Conservation (phyloP, 2,797 vertebrate species). For the Leptoclinus maculatus region DNA sequence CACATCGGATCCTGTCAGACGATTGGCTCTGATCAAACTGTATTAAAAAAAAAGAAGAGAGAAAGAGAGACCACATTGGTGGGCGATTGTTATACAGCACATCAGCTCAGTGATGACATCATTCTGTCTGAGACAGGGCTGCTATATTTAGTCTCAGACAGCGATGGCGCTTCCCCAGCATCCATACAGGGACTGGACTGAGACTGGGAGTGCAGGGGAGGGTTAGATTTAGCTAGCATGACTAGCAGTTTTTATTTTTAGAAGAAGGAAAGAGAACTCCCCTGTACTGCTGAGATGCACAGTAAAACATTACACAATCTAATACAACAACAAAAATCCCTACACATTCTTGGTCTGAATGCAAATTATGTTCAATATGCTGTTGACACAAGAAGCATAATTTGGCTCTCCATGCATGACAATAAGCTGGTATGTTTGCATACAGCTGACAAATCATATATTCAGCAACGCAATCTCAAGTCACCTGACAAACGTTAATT, state of each 20-base stretch:
- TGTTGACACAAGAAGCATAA: neutral
- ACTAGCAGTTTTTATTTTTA: constrained; percentile 45
- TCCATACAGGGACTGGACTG: constrained; percentile 34
- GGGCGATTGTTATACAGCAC: constrained; percentile 58
- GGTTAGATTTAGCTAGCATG: constrained; percentile 43
- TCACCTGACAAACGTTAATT: neutral
- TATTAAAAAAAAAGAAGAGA: neutral
- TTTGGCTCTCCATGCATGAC: neutral
- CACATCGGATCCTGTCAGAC: constrained; percentile 36
- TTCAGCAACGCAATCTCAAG: neutral
- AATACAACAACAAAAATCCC: neutral
- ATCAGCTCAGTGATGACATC: constrained; percentile 79
- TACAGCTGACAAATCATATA: neutral
- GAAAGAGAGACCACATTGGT: constrained; percentile 59
- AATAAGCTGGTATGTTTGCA: neutral
- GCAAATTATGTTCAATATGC: neutral
- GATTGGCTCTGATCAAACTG: constrained; percentile 62
- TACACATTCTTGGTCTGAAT: neutral
- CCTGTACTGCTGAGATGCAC: neutral
- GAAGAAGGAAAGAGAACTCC: neutral
- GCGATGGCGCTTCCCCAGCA: constrained; percentile 52
- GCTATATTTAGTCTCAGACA: constrained; percentile 80
- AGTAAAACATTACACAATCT: neutral
- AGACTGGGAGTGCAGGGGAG: constrained; percentile 22
- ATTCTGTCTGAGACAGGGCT: constrained; percentile 75